phyloP scores from a whole-genome alignment of 2,797 vertebrate species.

The Sternotherus odoratus region DNA sequence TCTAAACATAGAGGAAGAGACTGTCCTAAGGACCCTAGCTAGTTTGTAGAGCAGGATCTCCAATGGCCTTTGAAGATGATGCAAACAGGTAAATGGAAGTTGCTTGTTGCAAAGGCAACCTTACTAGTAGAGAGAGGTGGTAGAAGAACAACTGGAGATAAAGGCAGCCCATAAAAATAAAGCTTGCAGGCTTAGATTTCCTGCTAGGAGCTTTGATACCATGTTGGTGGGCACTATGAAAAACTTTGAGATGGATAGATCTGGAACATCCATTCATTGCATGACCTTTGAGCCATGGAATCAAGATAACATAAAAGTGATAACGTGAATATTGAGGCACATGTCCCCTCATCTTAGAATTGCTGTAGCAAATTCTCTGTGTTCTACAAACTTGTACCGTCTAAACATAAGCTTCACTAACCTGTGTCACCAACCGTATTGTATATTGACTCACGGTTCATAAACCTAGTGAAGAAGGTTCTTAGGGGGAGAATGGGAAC shows the following conservation, averaged over 20 bases:
- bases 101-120: not conserved
- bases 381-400: not conserved
- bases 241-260: not conserved
- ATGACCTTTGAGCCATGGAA: not conserved
- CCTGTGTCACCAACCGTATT: not conserved
- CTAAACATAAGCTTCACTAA: not conserved
- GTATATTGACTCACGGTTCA: not conserved
- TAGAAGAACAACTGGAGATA: not conserved
- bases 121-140: not conserved
- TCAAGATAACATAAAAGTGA: not conserved
- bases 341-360: not conserved
- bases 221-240: not conserved
- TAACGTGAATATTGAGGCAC: rapidly evolving
- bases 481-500: not conserved
- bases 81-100: not conserved
- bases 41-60: not conserved
- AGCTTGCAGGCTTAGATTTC: not conserved
- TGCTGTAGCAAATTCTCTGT: not conserved
- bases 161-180: constrained; percentile 4
- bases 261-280: not conserved
- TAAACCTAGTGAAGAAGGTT: not conserved
- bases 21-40: not conserved
- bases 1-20: rapidly evolving
- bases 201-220: not conserved
- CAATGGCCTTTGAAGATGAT: not conserved